These are phyloP conservation scores for Champsocephalus gunnari DNA, from an alignment of 2,797 vertebrate genomes.

Conservation along the genomic window DNA sequence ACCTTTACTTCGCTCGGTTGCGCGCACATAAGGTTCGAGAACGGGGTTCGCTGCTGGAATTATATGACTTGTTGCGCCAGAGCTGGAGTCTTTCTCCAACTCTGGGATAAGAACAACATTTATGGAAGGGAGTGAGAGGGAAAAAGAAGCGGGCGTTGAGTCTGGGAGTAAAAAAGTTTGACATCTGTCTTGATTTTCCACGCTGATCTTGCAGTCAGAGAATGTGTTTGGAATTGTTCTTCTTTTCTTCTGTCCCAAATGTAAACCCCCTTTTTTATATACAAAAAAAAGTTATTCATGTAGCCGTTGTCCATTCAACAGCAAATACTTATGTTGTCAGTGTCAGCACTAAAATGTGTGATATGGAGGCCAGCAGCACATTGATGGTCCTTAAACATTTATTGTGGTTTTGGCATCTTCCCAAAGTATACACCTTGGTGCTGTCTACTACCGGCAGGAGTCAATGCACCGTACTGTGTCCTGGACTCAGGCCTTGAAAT, in stretches of 20 bases:
- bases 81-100: slow-evolving; percentile 52
- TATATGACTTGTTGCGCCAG: slow-evolving; percentile 67
- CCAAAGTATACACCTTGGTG: slow-evolving; percentile 67
- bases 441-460: slow-evolving; percentile 47
- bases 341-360: slow-evolving; percentile 10
- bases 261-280: not conserved
- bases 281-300: not conserved
- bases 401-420: slow-evolving; percentile 56
- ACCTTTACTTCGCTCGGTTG: slow-evolving; percentile 57
- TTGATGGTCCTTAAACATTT: slow-evolving; percentile 49
- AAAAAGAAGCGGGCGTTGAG: slow-evolving; percentile 22
- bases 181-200: slow-evolving; percentile 71
- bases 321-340: slow-evolving; percentile 13
- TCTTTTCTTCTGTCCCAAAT: slow-evolving; percentile 2
- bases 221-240: slow-evolving; percentile 37
- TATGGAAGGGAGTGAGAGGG: slow-evolving; percentile 50
- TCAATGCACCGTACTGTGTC: slow-evolving; percentile 18
- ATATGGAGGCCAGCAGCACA: slow-evolving; percentile 19
- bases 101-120: slow-evolving; percentile 46
- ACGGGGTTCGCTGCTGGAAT: slow-evolving; percentile 35
- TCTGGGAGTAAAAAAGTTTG: slow-evolving; percentile 49
- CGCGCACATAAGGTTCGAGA: slow-evolving; percentile 33
- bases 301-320: slow-evolving; percentile 10
- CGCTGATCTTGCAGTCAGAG: slow-evolving; percentile 40
- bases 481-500: slow-evolving; percentile 34